These are phyloP conservation scores for Drosophila demipolita DNA, from an alignment of 2,888 invertebrate genomes.

Conservation along the genomic window DNA sequence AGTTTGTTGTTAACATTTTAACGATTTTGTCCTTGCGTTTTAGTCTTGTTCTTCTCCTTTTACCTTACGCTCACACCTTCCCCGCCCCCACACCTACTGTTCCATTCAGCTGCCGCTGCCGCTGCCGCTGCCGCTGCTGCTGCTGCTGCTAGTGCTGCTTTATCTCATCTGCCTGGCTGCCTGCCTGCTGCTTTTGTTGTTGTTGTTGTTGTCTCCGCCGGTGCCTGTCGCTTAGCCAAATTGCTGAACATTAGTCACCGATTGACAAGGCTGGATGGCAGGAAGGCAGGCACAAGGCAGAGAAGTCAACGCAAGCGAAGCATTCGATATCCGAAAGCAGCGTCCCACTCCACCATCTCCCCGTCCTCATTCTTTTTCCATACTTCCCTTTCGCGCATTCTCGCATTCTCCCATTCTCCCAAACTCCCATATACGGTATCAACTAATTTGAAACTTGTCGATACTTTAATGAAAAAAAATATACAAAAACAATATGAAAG, in stretches of 20 bases:
- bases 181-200: constrained; percentile 26
- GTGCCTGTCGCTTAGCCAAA: constrained; percentile 81
- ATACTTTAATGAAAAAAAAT: constrained; percentile 65
- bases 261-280: constrained; percentile 68
- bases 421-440: constrained; percentile 61
- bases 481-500: constrained; percentile 8
- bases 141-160: constrained; percentile 4
- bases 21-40: constrained; percentile 82
- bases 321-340: constrained; percentile 43
- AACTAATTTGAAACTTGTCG: constrained; percentile 74
- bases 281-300: constrained; percentile 27
- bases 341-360: background rate
- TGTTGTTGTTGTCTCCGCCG: constrained; percentile 56
- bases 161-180: constrained; percentile 23
- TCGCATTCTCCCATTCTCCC: constrained; percentile 4
- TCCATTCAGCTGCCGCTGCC: background rate
- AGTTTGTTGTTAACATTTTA: constrained; percentile 81
- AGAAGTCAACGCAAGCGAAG: constrained; percentile 41
- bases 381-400: constrained; percentile 1
- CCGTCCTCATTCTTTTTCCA: background rate
- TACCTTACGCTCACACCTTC: background rate
- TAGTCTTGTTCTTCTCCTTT: constrained; percentile 28
- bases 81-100: background rate
- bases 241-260: constrained; percentile 80
- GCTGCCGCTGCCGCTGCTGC: background rate